A percentile compares a stretch with the other conserved stretches of the same genome.
phyloP scores from a whole-genome alignment of 30 jellyfish, hydroid and myxozoan genomes.

The Aurelia coerulea region DNA sequence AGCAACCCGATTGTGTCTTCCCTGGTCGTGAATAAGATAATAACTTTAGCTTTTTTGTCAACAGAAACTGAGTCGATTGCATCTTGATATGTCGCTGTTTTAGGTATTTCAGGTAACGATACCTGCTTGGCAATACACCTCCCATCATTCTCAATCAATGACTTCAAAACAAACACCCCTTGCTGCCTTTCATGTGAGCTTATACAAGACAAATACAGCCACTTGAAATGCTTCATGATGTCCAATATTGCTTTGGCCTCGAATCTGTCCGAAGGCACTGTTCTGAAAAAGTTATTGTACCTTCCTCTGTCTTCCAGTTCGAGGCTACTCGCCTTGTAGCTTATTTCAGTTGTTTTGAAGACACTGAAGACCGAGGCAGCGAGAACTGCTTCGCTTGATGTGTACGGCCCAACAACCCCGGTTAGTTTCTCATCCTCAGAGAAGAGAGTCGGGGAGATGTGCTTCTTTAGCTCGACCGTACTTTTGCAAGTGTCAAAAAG shows the following conservation, averaged over 20 bases:
- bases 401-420: constrained; percentile 78
- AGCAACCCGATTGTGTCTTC: constrained; percentile 51
- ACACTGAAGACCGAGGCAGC: constrained; percentile 77
- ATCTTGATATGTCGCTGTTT: constrained; percentile 26
- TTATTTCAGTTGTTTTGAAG: constrained; percentile 52
- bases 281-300: constrained; percentile 65
- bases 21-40: constrained; percentile 45
- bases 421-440: constrained; percentile 14
- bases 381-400: constrained; percentile 73
- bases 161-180: constrained; percentile 48
- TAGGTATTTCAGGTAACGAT: constrained; percentile 59
- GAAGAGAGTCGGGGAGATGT: constrained; percentile 29
- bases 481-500: constrained; percentile 74
- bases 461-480: constrained; percentile 40
- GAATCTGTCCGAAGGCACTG: constrained; percentile 85
- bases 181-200: constrained; percentile 66
- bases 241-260: constrained; percentile 67
- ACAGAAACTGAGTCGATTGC: constrained; percentile 31
- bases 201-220: constrained; percentile 71
- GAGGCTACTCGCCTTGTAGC: constrained; percentile 73
- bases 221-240: constrained; percentile 29
- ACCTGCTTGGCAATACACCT: constrained; percentile 63
- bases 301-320: constrained; percentile 74
- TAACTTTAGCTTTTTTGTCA: constrained; percentile 66
- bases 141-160: constrained; percentile 18